A percentile compares a stretch with the other conserved stretches of the same genome.
Evolutionary conservation across 1,140 invertebrate genomes (phyloP).

Genomic region (Aphaenogaster ashmeadi): DNA sequence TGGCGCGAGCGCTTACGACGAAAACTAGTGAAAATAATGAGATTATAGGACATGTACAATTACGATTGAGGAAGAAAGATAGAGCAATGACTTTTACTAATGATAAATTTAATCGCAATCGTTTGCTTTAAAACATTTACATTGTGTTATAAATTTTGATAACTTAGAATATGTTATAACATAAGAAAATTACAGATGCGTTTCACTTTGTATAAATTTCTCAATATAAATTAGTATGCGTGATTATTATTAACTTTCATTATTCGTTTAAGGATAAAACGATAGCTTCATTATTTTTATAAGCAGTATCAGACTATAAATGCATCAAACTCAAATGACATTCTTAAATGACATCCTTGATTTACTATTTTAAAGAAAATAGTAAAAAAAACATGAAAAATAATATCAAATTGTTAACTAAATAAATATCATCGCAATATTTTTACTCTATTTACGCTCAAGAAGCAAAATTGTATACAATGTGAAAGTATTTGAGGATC

Average conservation of each 20-base stretch:
- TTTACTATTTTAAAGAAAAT: not conserved
- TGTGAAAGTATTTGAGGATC: constrained; percentile 82
- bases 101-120: not conserved
- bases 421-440: not conserved
- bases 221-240: not conserved
- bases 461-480: constrained; percentile 80
- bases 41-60: constrained; percentile 25
- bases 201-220: not conserved
- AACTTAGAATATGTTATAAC: not conserved
- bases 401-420: not conserved
- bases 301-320: not conserved
- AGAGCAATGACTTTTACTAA: not conserved
- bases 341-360: not conserved
- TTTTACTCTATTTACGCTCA: constrained; percentile 74
- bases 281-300: not conserved
- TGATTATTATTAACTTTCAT: not conserved
- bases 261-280: not conserved
- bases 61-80: not conserved
- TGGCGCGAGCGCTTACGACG: constrained; percentile 15
- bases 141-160: constrained; percentile 1
- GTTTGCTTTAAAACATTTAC: not conserved
- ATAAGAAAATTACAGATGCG: not conserved
- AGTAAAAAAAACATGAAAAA: not conserved
- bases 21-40: constrained; percentile 57
- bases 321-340: not conserved